phyloP scores from a whole-genome alignment of 2,888 invertebrate species.

The Clusia tigrina region DNA sequence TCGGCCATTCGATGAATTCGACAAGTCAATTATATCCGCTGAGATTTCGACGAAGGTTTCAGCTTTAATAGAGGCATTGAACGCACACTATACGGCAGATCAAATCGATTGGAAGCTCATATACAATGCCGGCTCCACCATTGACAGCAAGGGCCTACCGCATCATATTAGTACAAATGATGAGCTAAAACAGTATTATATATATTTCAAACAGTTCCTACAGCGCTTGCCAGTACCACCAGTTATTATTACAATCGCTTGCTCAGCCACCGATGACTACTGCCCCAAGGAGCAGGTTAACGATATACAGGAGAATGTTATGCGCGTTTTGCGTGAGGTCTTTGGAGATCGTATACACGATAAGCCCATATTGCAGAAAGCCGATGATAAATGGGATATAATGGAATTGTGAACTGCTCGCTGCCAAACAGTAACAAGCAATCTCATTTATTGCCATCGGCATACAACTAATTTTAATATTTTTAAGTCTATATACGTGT shows the following conservation, averaged over 20 bases:
- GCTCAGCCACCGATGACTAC: constrained; percentile 89
- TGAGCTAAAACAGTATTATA: constrained; percentile 73
- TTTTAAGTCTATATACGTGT: too few relatives aligned
- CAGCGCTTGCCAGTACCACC: constrained; percentile 69
- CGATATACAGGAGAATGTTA: constrained; percentile 75
- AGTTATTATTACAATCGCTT: constrained; percentile 78
- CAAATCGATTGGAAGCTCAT: constrained; percentile 82
- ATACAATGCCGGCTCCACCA: constrained; percentile 88
- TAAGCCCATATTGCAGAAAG: constrained; percentile 60
- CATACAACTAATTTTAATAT: too few relatives aligned
- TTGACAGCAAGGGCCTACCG: constrained; percentile 83
- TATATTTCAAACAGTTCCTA: constrained; percentile 69
- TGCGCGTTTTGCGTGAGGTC: constrained; percentile 67
- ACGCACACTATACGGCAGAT: constrained; percentile 69
- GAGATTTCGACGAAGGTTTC: constrained; percentile 57
- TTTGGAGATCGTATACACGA: constrained; percentile 55
- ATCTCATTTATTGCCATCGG: too few relatives aligned
- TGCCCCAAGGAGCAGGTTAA: constrained; percentile 87
- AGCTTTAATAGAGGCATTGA: constrained; percentile 66
- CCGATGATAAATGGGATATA: constrained; percentile 62
- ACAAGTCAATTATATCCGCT: constrained; percentile 48
- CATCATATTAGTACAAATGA: constrained; percentile 78
- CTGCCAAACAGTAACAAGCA: too few relatives aligned
- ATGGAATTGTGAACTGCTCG: constrained; percentile 62
- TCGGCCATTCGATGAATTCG: constrained; percentile 66